Percentiles rank a stretch among this genome's conserved stretches.
Conservation (phyloP, 2,888 invertebrate genomes). For the Dioctria linearis region DNA sequence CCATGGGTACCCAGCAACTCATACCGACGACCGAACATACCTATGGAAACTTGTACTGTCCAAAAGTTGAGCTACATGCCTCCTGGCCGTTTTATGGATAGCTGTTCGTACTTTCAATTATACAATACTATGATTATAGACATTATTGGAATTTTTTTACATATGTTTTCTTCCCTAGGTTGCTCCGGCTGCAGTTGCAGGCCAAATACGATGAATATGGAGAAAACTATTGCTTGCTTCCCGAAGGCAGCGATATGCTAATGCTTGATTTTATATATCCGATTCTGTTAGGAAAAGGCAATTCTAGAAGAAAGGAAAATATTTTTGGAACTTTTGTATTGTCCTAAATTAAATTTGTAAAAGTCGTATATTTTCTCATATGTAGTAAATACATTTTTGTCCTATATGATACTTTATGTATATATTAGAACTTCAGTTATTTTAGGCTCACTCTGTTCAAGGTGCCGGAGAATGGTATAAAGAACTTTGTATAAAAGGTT, state of each 20-base stretch:
- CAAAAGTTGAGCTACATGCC: conserved; percentile 77
- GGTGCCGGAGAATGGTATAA: too few relatives aligned
- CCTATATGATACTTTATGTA: too few relatives aligned
- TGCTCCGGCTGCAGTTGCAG: conserved; percentile 16
- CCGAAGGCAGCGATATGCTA: conserved; percentile 15
- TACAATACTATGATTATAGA: too few relatives aligned
- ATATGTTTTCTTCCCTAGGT: neutral
- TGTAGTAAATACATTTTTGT: too few relatives aligned
- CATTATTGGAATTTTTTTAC: neutral
- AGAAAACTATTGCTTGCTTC: neutral
- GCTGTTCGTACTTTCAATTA: neutral
- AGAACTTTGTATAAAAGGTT: too few relatives aligned
- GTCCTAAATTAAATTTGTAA: too few relatives aligned
- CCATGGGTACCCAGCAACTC: conserved; percentile 67
- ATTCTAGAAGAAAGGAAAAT: too few relatives aligned
- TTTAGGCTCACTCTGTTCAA: too few relatives aligned
- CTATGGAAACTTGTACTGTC: conserved; percentile 73
- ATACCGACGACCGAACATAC: conserved; percentile 65
- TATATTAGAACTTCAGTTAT: too few relatives aligned
- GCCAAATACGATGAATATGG: neutral
- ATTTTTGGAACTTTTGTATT: too few relatives aligned
- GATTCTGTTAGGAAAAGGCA: too few relatives aligned
- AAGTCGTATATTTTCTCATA: too few relatives aligned
- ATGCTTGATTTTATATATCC: neutral
- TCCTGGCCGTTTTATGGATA: conserved; percentile 68